Evolutionary conservation across 2,888 invertebrate genomes (phyloP).

Genomic region (Amorpha juglandis): DNA sequence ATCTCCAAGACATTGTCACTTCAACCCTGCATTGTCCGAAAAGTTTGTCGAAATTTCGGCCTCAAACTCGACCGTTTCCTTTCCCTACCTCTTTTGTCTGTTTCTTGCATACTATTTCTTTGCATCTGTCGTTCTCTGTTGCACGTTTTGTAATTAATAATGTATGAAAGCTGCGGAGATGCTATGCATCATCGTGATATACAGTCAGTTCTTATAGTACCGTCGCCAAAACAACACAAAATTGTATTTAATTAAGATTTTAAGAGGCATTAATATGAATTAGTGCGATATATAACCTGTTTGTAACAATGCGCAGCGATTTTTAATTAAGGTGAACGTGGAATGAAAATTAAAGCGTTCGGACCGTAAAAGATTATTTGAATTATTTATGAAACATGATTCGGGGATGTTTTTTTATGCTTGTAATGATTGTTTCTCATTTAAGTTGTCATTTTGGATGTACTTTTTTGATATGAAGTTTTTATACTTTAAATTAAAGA

Average conservation of each 20-base stretch:
- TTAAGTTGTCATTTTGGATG: not conserved
- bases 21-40: slow-evolving; percentile 44
- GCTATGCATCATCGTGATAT: slow-evolving; percentile 72
- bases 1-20: slow-evolving; percentile 45
- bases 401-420: not conserved
- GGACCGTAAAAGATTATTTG: not conserved
- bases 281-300: slow-evolving; percentile 41
- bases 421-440: not conserved
- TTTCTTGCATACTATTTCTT: slow-evolving; percentile 33
- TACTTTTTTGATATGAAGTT: not conserved
- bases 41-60: slow-evolving; percentile 44
- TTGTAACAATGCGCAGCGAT: slow-evolving; percentile 51
- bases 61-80: slow-evolving; percentile 41
- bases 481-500: not conserved
- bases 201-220: slow-evolving; percentile 56
- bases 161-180: slow-evolving; percentile 71
- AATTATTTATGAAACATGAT: not conserved
- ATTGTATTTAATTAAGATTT: slow-evolving; percentile 48
- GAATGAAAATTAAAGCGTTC: slow-evolving; percentile 44
- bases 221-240: slow-evolving; percentile 54
- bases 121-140: slow-evolving; percentile 48
- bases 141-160: slow-evolving; percentile 70
- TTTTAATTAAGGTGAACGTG: slow-evolving; percentile 51
- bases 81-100: slow-evolving; percentile 45
- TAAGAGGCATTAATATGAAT: slow-evolving; percentile 66